phyloP scores from a whole-genome alignment of 2,797 vertebrate species.

The Fistularia commersonii region DNA sequence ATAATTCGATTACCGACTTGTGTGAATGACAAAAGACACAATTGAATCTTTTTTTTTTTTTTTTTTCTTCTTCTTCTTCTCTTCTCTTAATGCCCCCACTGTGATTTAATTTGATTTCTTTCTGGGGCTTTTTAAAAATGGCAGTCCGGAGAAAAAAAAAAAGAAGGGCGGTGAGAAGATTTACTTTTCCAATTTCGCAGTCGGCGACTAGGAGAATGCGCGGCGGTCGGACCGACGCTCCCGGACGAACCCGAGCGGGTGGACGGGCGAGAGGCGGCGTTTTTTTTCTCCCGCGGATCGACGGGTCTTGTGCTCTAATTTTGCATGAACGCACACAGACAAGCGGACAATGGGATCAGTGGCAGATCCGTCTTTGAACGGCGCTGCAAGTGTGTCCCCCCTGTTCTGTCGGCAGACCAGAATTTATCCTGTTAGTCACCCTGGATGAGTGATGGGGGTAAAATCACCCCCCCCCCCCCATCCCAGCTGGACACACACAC shows the following conservation, averaged over 20 bases:
- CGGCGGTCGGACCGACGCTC: conserved; percentile 35
- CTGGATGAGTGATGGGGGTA: conserved; percentile 74
- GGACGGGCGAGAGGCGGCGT: conserved; percentile 31
- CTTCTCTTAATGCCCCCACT: conserved; percentile 65
- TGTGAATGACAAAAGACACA: conserved; percentile 73
- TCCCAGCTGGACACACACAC: conserved; percentile 70
- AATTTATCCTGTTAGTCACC: conserved; percentile 79
- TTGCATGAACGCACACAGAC: conserved; percentile 63
- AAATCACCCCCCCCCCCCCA: conserved; percentile 68
- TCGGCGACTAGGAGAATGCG: conserved; percentile 55
- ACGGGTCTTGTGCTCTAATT: conserved; percentile 51
- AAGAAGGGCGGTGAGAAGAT: conserved; percentile 49
- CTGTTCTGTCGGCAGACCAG: conserved; percentile 73
- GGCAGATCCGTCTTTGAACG: conserved; percentile 75
- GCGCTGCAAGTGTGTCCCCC: conserved; percentile 66
- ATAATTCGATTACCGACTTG: conserved; percentile 79
- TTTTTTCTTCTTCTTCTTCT: conserved; percentile 67
- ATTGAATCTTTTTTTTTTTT: conserved; percentile 70
- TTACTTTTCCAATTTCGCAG: conserved; percentile 73
- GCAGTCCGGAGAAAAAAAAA: conserved; percentile 48
- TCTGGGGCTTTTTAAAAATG: conserved; percentile 47
- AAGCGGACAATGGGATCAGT: conserved; percentile 70
- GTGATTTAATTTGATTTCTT: conserved; percentile 70
- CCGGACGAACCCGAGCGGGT: conserved; percentile 41
- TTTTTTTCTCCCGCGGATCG: conserved; percentile 22